A percentile compares a stretch with the other conserved stretches of the same genome.
Conservation (phyloP, 2,113 vertebrate species). For the Pteropus alecto region DNA sequence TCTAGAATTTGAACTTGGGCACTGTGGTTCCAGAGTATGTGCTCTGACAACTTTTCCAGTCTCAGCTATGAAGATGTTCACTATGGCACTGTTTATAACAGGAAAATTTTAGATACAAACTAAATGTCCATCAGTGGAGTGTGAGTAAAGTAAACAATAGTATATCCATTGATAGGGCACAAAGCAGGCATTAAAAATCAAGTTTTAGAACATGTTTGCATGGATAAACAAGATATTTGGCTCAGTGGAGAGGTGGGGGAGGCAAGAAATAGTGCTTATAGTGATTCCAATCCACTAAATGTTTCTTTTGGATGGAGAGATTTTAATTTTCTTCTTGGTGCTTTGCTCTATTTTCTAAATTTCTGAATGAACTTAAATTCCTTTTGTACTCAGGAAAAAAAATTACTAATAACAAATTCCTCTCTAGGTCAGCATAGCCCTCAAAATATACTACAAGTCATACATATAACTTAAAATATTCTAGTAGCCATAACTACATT, state of each 20-base stretch:
- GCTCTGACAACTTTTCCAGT: background rate
- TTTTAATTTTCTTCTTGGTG: conserved; percentile 32
- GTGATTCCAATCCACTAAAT: background rate
- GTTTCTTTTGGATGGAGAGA: background rate
- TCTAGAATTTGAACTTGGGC: background rate
- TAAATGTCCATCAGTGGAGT: background rate
- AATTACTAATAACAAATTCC: background rate
- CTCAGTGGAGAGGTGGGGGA: background rate
- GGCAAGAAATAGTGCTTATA: background rate
- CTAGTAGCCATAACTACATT: background rate
- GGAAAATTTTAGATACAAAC: conserved; percentile 16
- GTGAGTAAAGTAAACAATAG: background rate
- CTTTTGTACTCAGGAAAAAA: background rate
- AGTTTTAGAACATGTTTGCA: conserved; percentile 20
- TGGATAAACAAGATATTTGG: background rate
- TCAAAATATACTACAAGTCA: background rate
- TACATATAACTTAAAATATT: background rate
- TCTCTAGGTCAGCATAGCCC: background rate
- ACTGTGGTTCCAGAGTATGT: background rate
- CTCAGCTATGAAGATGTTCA: background rate
- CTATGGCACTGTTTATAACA: background rate
- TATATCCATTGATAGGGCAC: background rate
- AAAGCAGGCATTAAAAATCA: background rate
- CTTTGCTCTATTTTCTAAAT: background rate
- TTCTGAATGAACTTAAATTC: background rate